Percentiles rank a stretch among this genome's conserved stretches.
Conservation (phyloP, 2,888 invertebrate genomes). For the Blastobasis lacticolella region DNA sequence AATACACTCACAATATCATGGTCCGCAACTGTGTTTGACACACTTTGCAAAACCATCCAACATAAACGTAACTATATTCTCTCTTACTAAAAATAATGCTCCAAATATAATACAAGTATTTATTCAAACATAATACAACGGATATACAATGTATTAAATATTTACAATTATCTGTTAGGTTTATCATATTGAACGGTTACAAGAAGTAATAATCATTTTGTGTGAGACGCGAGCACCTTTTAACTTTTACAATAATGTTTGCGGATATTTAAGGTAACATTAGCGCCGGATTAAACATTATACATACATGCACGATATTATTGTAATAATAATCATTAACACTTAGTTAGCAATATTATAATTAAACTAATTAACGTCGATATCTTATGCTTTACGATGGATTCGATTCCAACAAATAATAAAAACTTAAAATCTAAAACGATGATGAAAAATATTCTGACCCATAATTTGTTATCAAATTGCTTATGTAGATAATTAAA, state of each 20-base stretch:
- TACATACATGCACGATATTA: slow-evolving; percentile 10
- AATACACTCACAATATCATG: too few relatives aligned
- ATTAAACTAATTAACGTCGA: too few relatives aligned
- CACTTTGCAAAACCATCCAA: too few relatives aligned
- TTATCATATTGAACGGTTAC: slow-evolving; percentile 5
- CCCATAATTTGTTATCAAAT: neutral
- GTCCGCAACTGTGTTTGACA: too few relatives aligned
- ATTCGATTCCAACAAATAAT: too few relatives aligned
- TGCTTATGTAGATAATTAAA: neutral
- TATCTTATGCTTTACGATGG: too few relatives aligned
- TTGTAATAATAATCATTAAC: slow-evolving; percentile 6
- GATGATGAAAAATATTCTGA: slow-evolving; percentile 27
- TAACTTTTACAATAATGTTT: slow-evolving; percentile 24
- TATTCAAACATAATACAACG: slow-evolving; percentile 20
- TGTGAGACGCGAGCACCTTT: slow-evolving; percentile 54
- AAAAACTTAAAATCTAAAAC: slow-evolving; percentile 8
- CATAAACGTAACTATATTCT: too few relatives aligned
- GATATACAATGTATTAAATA: slow-evolving; percentile 21
- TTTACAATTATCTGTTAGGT: slow-evolving; percentile 14
- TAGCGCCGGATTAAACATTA: slow-evolving; percentile 51
- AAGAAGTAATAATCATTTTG: slow-evolving; percentile 10
- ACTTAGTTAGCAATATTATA: neutral
- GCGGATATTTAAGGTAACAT: slow-evolving; percentile 64
- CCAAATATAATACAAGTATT: too few relatives aligned
- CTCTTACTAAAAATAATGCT: too few relatives aligned